Evolutionary conservation across 2,113 vertebrate genomes (phyloP), one percentile per base, ranked within the genome.

Genomic region (Nerophis ophidion): DNA sequence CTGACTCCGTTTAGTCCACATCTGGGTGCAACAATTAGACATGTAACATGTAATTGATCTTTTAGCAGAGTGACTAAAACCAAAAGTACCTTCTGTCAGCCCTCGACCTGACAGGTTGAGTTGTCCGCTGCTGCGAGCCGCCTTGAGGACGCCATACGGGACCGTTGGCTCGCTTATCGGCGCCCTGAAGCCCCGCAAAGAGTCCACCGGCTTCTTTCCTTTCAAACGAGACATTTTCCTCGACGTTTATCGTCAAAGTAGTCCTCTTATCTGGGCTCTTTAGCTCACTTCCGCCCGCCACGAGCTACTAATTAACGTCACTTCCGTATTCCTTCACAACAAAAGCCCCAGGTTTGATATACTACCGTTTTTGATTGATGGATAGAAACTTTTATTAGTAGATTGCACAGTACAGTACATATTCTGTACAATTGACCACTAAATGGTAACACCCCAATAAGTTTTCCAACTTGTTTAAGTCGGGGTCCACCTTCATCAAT

Each of bases 91-190:
- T 83, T 96, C 89, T 0, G 55, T 84, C 35, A 98, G 89, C 49
- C 86, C 89, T 51, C 92, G 88, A 8, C 90, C 91, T 0, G 92
- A 90, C 63, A 98, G 84, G 77, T 96, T 95, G 16, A 98, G 84
- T 66, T 93, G 93, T 1, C 96, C 95, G 79, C 92, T 96, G 57
- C 90, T 92, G 68, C 94, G 81, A 8, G 96, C 96, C 6, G 91
- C 76, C 66, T 91, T 93, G 34, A 98, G 65, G 57, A 97, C 81
- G 0, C 93, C 94, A 53, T 80, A 75, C 0, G 93, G 92, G 1
- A 97, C 75, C 0, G 71, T 17, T 0, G 72, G 61, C 26, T 75
- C 84, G 4, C 77, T 61, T 5, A 49, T 65, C 0, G 79, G 76
- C 1, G 58, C 15, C 40, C 72, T 66, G 76, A 96, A 96, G 1